Evolutionary conservation across 2,888 invertebrate species (phyloP), one percentile per base, ranked within the genome.

Genomic region (Trissoscelio sp.): DNA sequence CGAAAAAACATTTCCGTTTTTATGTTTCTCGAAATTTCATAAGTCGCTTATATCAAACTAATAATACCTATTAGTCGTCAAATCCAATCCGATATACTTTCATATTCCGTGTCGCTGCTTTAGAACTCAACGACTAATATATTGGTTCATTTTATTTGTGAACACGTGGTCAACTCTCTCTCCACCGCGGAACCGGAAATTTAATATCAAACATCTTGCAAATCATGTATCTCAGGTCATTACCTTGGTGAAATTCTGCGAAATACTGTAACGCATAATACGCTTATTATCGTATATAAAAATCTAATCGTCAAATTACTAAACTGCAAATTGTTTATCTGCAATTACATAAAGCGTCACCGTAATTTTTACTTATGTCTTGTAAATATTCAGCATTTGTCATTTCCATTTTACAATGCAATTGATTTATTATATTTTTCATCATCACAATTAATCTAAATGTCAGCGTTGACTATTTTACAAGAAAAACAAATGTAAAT

Each of bases 111-210:
- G 55, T 28, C 22, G 22, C 11, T 55, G 57, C 53, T 37, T 75
- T 64, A 46, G 20, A 53, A 78, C 28, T 14, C 16, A 31, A 16
- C 58, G 11, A 28, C 55, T 31, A 28, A 78, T 46, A 58, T 60
- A 77, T 57, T 42, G 62, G 46, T 55, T 51, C 57, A 22, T 51
- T 66, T 66, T 72, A 79, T 39, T n/a, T 58, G 42, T 51, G 62
- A 42, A 69, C 79, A 74, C 79, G 74, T 74, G 79, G 74, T 62
- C 55, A 66, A 74, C 79, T 80, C 79, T 80, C 79, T 73, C 79
- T 69, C 79, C 37, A 69, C 60, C 73, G 24, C 69, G 79, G 79
- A 80, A 80, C 73, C 74, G 79, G 74, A 80, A 80, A 80, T 34
- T 69, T 60, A 69, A 79, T 79, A 79, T 80, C 62, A 62, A 69